A percentile compares a stretch with the other conserved stretches of the same genome.
phyloP scores from a whole-genome alignment of 2,888 invertebrate species.

The Adelognathus sp. region DNA sequence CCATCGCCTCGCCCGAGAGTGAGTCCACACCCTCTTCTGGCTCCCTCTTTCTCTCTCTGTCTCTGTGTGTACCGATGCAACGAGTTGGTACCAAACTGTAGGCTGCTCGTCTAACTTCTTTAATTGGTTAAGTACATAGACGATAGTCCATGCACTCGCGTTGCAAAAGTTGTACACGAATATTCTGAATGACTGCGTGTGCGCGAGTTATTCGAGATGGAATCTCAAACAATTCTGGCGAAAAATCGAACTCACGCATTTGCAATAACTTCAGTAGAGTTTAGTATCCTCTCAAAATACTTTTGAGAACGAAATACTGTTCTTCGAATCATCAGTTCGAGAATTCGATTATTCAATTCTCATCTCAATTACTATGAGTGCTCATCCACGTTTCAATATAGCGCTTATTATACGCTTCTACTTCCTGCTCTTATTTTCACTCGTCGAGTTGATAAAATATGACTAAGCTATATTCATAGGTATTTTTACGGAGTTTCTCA shows the following conservation, averaged over 20 bases:
- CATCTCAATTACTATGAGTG: too few species aligned
- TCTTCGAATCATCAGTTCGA: too few species aligned
- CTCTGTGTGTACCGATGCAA: background rate
- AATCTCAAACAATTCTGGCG: background rate
- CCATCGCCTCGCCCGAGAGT: slow-evolving; percentile 3
- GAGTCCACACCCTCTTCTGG: background rate
- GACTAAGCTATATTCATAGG: too few species aligned
- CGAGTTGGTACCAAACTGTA: background rate
- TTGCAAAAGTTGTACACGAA: background rate
- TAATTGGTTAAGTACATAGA: background rate
- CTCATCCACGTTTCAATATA: too few species aligned
- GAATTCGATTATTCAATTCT: too few species aligned
- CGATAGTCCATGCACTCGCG: background rate
- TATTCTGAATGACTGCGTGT: background rate
- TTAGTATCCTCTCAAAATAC: background rate
- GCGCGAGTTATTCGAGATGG: background rate
- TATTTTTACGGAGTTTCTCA: too few species aligned
- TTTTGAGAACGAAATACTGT: background rate
- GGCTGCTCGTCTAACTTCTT: background rate
- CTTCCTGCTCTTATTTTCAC: too few species aligned
- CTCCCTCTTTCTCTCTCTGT: background rate
- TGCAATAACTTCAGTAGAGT: background rate
- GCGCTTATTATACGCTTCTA: too few species aligned
- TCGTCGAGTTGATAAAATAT: too few species aligned
- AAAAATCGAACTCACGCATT: background rate